Conservation (phyloP, 2,888 invertebrate species). For the Microctonus brassicae region DNA sequence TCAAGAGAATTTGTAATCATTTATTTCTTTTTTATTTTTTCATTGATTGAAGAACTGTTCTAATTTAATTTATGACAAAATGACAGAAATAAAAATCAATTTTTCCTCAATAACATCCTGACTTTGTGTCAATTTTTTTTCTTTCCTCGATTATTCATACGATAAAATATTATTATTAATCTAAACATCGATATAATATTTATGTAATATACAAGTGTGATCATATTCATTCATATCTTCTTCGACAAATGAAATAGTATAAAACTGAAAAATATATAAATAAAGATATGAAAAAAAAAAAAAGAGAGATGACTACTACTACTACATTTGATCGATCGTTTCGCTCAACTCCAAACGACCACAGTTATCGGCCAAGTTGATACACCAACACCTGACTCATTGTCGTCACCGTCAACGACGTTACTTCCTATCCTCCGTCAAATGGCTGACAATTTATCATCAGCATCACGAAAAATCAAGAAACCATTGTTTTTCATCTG, state of each 20-base stretch:
- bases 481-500: background rate
- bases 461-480: background rate
- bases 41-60: too few relatives aligned
- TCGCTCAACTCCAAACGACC: background rate
- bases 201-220: too few relatives aligned
- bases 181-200: background rate
- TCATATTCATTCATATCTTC: background rate
- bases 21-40: background rate
- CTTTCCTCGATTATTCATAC: background rate
- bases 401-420: background rate
- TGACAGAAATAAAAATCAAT: too few relatives aligned
- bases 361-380: constrained; percentile 13
- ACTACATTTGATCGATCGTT: constrained; percentile 9
- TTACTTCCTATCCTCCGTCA: background rate
- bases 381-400: constrained; percentile 16
- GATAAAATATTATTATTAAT: background rate
- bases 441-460: background rate
- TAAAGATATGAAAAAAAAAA: background rate
- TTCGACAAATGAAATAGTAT: background rate
- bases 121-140: too few relatives aligned
- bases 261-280: too few relatives aligned
- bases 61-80: too few relatives aligned
- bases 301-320: background rate
- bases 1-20: background rate
- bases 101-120: too few relatives aligned